Percentiles rank a stretch among this genome's conserved stretches.
phyloP scores from a whole-genome alignment of 23 tunicate genomes.

The Corella eumyota region DNA sequence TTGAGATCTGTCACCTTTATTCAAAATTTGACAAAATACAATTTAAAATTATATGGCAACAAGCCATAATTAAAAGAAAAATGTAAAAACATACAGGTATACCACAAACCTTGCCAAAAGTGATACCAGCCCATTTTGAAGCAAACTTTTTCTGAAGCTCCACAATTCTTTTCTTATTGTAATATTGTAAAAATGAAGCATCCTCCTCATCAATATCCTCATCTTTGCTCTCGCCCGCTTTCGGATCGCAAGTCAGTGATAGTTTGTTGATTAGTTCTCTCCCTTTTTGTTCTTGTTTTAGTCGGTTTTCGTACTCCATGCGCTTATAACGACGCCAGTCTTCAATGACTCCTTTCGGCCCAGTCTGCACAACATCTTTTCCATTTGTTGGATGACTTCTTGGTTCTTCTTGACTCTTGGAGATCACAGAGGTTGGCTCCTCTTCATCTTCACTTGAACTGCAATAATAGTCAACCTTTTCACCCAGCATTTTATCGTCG shows the following conservation, averaged over 20 bases:
- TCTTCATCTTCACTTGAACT: slow-evolving; percentile 81
- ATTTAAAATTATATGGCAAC: neutral
- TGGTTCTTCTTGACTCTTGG: neutral
- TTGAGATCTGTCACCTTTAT: slow-evolving; percentile 43
- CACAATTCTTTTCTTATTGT: slow-evolving; percentile 53
- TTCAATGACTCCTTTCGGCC: slow-evolving; percentile 93
- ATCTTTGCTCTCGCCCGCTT: slow-evolving; percentile 15
- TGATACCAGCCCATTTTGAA: slow-evolving; percentile 46
- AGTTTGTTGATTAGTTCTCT: slow-evolving; percentile 44
- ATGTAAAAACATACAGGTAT: no score
- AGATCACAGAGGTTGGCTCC: neutral
- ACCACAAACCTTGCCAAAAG: slow-evolving; percentile 90
- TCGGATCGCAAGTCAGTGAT: slow-evolving; percentile 55
- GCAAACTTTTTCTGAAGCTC: slow-evolving; percentile 79
- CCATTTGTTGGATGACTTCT: neutral
- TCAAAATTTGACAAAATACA: neutral
- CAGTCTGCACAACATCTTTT: slow-evolving; percentile 39
- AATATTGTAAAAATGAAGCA: slow-evolving; percentile 46
- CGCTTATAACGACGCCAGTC: slow-evolving; percentile 71
- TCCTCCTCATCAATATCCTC: slow-evolving; percentile 55
- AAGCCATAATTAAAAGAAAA: no score
- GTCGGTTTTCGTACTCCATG: slow-evolving; percentile 39
- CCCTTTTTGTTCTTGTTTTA: slow-evolving; percentile 35
- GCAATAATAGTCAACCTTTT: slow-evolving; percentile 75
- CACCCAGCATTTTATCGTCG: slow-evolving; percentile 90